These are phyloP conservation scores for Rhinella marina DNA, from an alignment of 2,797 vertebrate species.

Conservation along the genomic window DNA sequence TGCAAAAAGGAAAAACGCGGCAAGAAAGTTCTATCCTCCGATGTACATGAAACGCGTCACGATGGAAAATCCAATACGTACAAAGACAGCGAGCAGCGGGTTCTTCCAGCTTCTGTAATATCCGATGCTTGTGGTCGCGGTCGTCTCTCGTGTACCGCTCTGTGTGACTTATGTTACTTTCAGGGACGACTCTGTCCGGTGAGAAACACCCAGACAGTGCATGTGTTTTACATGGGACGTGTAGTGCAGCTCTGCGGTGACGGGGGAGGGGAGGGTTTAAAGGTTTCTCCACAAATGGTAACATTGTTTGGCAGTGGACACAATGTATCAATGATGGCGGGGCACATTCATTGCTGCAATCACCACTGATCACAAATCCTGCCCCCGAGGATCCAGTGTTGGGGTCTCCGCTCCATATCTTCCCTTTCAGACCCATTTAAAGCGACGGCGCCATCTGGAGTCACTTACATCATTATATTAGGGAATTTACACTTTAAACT, in stretches of 20 bases:
- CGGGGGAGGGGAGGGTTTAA: not conserved
- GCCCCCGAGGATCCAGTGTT: not conserved
- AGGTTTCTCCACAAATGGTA: not conserved
- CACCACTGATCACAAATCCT: not conserved
- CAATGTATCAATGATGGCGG: not conserved
- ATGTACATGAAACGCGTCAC: not conserved
- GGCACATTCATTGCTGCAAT: not conserved
- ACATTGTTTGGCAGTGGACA: not conserved
- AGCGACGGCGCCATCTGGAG: not conserved
- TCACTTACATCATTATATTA: not conserved
- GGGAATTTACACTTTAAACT: not conserved
- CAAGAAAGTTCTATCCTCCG: not conserved
- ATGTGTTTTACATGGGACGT: not conserved
- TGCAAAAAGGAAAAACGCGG: not conserved
- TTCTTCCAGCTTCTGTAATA: constrained; percentile 47
- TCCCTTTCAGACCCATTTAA: not conserved
- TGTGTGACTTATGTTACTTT: constrained; percentile 14
- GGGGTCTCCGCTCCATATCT: not conserved
- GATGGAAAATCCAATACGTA: constrained; percentile 50
- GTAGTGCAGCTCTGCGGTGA: not conserved
- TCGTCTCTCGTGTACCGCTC: constrained; percentile 19
- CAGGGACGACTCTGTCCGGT: not conserved
- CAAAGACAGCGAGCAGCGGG: constrained; percentile 23
- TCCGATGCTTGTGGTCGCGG: not conserved
- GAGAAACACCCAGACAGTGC: not conserved